These are phyloP conservation scores for Apostichopus californicus DNA, from an alignment of 35 echinoderm and acorn worm species.

Conservation along the genomic window DNA sequence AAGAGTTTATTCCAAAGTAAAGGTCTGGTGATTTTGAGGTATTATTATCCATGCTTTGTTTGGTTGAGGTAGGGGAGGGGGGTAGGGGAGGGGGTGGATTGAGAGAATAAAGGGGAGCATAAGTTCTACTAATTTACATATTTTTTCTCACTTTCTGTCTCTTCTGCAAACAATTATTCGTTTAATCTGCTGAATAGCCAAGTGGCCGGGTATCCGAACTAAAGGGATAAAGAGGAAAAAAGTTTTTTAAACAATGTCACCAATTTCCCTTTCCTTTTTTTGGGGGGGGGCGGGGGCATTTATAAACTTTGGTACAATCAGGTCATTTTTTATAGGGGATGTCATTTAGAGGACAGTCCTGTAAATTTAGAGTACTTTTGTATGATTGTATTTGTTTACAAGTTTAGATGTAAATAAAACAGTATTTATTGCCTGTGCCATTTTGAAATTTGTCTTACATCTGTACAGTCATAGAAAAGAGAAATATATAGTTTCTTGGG, in stretches of 20 bases:
- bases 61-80: no score
- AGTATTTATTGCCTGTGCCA: constrained; percentile 53
- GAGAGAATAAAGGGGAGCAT: no score
- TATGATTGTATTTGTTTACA: constrained; percentile 42
- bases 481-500: constrained; percentile 53
- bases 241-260: not conserved
- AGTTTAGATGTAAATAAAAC: constrained; percentile 47
- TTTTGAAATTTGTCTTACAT: constrained; percentile 52
- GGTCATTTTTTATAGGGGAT: constrained; percentile 15
- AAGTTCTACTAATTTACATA: no score
- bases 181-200: no score
- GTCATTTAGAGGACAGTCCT: constrained; percentile 24
- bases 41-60: no score
- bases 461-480: constrained; percentile 37
- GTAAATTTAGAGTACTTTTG: constrained; percentile 50
- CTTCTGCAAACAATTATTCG: no score
- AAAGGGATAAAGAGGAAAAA: no score
- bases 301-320: constrained; percentile 16
- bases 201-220: no score
- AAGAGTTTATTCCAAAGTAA: no score
- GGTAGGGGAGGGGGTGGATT: no score
- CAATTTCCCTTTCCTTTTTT: not conserved
- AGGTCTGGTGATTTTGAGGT: no score
- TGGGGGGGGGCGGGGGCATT: not conserved
- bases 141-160: no score